These are phyloP conservation scores for Drosophila virilis DNA, from an alignment of 1,140 invertebrate genomes.

Conservation along the genomic window DNA sequence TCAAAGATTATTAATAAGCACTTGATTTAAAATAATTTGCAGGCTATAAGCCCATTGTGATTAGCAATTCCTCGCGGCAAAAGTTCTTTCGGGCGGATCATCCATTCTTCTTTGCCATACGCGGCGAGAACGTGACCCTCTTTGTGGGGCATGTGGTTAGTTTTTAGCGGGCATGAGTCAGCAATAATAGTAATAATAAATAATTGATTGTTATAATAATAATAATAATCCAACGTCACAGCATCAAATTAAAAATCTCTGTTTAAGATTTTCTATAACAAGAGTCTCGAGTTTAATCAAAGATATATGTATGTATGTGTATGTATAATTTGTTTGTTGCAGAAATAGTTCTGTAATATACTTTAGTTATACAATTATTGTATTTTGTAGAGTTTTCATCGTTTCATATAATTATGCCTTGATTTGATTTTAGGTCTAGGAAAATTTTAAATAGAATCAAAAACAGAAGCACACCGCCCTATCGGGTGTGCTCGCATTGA, in stretches of 20 bases:
- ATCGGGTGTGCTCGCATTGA: conserved; percentile 30
- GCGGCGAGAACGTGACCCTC: conserved; percentile 65
- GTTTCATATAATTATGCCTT: conserved; percentile 24
- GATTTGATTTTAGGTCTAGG: conserved; percentile 58
- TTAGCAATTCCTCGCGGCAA: conserved; percentile 77
- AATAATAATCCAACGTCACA: background rate
- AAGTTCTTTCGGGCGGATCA: conserved; percentile 83
- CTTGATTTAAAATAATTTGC: background rate
- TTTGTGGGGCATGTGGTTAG: conserved; percentile 74
- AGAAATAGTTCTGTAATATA: conserved; percentile 75
- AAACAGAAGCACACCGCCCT: conserved; percentile 54
- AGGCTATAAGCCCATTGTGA: conserved; percentile 80
- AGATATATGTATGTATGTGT: conserved; percentile 64
- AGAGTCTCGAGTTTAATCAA: conserved; percentile 82
- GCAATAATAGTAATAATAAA: conserved; percentile 7
- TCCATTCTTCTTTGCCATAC: conserved; percentile 81
- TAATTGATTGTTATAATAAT: conserved; percentile 2
- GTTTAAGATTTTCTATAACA: conserved; percentile 72
- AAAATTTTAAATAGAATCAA: conserved; percentile 79
- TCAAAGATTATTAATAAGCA: background rate
- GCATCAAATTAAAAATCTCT: background rate
- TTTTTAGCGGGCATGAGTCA: conserved; percentile 41
- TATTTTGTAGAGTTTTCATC: conserved; percentile 61
- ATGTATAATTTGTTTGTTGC: conserved; percentile 71
- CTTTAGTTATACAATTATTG: conserved; percentile 77